Conservation (phyloP, 2,888 invertebrate species). For the Amblyteles armatorius region DNA sequence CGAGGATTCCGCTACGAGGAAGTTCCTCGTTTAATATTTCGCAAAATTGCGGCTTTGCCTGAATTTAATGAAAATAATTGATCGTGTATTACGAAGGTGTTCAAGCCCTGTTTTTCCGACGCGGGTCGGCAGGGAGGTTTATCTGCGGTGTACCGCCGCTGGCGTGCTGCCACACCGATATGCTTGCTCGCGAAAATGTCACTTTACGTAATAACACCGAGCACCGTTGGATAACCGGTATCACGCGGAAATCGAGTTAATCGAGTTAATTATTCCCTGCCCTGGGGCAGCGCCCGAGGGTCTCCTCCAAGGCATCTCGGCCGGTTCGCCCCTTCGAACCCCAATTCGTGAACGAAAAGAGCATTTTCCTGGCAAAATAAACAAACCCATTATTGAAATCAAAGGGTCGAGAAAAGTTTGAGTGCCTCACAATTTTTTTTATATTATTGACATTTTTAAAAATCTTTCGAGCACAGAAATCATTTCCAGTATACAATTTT, state of each 20-base stretch:
- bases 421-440: background rate
- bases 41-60: constrained; percentile 11
- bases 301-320: constrained; percentile 51
- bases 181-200: constrained; percentile 77
- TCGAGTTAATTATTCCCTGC: constrained; percentile 66
- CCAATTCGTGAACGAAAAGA: background rate
- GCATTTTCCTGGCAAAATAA: background rate
- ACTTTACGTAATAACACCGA: constrained; percentile 76
- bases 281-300: constrained; percentile 72
- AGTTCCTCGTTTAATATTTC: constrained; percentile 9
- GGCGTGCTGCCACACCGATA: constrained; percentile 40
- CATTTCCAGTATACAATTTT: background rate
- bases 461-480: background rate
- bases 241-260: constrained; percentile 75
- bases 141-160: constrained; percentile 48
- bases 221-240: constrained; percentile 76
- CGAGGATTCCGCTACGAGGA: background rate
- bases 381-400: background rate
- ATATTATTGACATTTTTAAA: constrained; percentile 2
- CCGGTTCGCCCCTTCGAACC: background rate
- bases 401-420: background rate
- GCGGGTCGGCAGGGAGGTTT: constrained; percentile 17
- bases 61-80: constrained; percentile 48
- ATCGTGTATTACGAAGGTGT: constrained; percentile 39
- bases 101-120: constrained; percentile 35